A percentile compares a stretch with the other conserved stretches of the same genome.
Evolutionary conservation across 1,140 invertebrate genomes (phyloP).

Genomic region (Apis laboriosa): DNA sequence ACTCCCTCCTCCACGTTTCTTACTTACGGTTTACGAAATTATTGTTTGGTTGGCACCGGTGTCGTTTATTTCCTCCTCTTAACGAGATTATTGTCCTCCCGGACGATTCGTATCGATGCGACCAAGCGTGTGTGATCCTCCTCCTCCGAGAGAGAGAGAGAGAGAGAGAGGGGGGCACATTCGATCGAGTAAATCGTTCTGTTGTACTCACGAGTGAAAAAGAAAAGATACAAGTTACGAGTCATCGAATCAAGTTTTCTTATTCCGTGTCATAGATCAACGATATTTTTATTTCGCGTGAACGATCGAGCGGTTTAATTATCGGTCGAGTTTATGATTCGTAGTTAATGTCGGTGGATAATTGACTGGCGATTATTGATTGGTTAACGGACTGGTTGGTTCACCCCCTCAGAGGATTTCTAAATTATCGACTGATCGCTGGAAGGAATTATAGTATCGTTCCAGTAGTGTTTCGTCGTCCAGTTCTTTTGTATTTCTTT

Average conservation of each 20-base stretch:
- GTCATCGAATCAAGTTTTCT: slow-evolving; percentile 5
- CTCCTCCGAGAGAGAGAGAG: slow-evolving; percentile 21
- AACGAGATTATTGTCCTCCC: slow-evolving; percentile 66
- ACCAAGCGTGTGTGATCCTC: slow-evolving; percentile 43
- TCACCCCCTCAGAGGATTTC: background rate
- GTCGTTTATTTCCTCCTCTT: slow-evolving; percentile 65
- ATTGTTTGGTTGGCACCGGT: slow-evolving; percentile 2
- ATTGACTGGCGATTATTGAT: slow-evolving; percentile 33
- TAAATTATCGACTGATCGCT: too few species aligned
- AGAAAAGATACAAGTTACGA: slow-evolving; percentile 14
- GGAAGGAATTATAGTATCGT: too few species aligned
- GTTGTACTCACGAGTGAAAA: too few species aligned
- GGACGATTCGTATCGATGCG: slow-evolving; percentile 46
- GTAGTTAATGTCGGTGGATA: background rate
- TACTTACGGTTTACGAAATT: slow-evolving; percentile 48
- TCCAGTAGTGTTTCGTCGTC: too few species aligned
- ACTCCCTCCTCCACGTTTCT: slow-evolving; percentile 33
- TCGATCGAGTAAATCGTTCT: too few species aligned
- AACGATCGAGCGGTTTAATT: slow-evolving; percentile 28
- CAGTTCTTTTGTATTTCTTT: too few species aligned
- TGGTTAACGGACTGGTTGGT: slow-evolving; percentile 22
- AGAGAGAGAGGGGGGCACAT: too few species aligned
- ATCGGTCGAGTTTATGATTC: slow-evolving; percentile 39
- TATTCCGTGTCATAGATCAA: slow-evolving; percentile 40
- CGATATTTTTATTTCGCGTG: background rate